Conservation (phyloP, 2,113 vertebrate genomes). For the Macaca fascicularis region DNA sequence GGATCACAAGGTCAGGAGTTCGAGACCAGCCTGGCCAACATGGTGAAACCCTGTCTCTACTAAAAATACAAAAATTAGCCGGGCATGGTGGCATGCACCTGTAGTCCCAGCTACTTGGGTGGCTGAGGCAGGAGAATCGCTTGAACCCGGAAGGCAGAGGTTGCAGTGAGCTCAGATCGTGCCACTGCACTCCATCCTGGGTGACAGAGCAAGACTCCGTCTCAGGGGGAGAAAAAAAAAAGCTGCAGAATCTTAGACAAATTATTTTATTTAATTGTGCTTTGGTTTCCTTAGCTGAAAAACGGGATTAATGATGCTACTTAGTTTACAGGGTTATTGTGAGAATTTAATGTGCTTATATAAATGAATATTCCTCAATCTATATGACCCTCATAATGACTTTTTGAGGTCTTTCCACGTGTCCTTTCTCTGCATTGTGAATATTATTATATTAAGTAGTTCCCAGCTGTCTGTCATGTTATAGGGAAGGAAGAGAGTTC, state of each 20-base stretch:
- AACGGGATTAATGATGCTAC: neutral
- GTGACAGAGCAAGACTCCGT: no score
- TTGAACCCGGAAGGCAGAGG: no score
- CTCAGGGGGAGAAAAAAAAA: no score
- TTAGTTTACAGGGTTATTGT: neutral
- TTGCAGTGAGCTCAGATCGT: no score
- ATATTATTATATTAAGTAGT: neutral
- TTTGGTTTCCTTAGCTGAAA: neutral
- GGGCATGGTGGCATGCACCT: no score
- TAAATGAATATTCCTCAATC: neutral
- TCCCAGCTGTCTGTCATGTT: neutral
- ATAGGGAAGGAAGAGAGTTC: neutral
- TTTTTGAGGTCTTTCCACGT: neutral
- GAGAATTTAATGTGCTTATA: neutral
- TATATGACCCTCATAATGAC: neutral
- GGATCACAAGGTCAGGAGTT: no score
- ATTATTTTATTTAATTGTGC: neutral
- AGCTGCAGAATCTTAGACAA: neutral
- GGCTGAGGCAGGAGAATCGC: no score
- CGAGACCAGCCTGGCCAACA: no score
- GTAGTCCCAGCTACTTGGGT: no score
- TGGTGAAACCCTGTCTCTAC: no score
- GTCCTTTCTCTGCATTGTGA: neutral
- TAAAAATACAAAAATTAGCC: no score
- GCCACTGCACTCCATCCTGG: no score